phyloP scores from a whole-genome alignment of 2,797 vertebrate species.

The Acrocephalus scirpaceus region DNA sequence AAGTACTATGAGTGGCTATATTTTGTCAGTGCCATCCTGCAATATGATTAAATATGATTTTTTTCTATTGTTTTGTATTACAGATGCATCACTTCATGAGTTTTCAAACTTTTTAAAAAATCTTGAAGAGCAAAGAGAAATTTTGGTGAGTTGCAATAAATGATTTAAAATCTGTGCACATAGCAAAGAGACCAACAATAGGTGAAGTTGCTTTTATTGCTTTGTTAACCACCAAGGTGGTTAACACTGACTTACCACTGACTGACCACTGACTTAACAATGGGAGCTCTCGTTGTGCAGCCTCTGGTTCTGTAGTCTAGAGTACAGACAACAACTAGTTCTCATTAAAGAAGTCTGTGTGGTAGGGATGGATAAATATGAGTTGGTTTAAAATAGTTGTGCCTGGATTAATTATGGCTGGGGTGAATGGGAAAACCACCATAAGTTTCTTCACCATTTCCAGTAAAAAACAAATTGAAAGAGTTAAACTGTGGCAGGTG shows the following conservation, averaged over 20 bases:
- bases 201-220: neutral
- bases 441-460: neutral
- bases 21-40: neutral
- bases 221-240: neutral
- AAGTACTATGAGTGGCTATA: neutral
- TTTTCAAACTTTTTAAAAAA: constrained; percentile 94
- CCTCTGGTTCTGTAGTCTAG: neutral
- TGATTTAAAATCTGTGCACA: neutral
- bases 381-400: neutral
- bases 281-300: neutral
- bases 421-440: neutral
- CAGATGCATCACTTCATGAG: constrained; percentile 95
- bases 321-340: neutral
- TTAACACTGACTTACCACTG: no score
- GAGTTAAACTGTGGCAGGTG: neutral
- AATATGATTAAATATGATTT: neutral
- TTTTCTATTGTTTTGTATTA: constrained; percentile 3
- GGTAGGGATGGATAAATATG: neutral
- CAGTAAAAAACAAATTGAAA: neutral
- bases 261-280: neutral
- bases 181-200: neutral
- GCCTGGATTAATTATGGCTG: neutral
- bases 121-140: constrained; percentile 95
- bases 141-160: constrained; percentile 89
- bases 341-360: neutral